phyloP scores from a whole-genome alignment of 2,888 invertebrate species.

The Xestia xanthographa region DNA sequence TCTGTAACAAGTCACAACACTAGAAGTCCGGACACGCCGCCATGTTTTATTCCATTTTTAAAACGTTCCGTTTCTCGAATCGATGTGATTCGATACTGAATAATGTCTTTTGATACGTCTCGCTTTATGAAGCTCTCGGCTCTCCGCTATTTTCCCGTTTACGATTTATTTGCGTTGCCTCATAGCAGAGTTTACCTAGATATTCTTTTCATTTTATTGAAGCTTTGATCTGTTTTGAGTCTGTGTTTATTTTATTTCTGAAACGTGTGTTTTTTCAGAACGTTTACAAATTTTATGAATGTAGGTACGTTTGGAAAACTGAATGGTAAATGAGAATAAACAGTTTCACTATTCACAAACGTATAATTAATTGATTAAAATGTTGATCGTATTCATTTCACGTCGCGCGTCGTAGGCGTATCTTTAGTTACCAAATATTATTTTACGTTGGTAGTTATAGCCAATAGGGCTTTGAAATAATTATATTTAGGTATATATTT shows the following conservation, averaged over 20 bases:
- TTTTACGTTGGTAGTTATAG: background rate
- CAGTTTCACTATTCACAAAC: slow-evolving; percentile 3
- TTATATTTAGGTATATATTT: background rate
- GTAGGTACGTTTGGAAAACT: slow-evolving; percentile 3
- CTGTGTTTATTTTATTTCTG: slow-evolving; percentile 51
- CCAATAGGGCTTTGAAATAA: background rate
- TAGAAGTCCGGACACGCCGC: slow-evolving; percentile 45
- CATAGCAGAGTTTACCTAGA: slow-evolving; percentile 66
- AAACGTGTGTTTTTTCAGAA: slow-evolving; percentile 13
- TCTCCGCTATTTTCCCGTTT: slow-evolving; percentile 73
- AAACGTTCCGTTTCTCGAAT: slow-evolving; percentile 66
- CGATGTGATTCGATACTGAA: slow-evolving; percentile 75
- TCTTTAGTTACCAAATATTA: slow-evolving; percentile 10
- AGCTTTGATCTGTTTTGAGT: slow-evolving; percentile 58
- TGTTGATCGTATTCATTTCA: slow-evolving; percentile 21
- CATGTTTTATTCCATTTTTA: slow-evolving; percentile 73
- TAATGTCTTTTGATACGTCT: slow-evolving; percentile 79
- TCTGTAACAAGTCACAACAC: slow-evolving; percentile 60
- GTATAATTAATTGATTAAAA: slow-evolving; percentile 29
- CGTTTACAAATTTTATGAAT: slow-evolving; percentile 17
- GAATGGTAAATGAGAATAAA: slow-evolving; percentile 20
- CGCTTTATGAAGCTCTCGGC: slow-evolving; percentile 75
- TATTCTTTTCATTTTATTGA: slow-evolving; percentile 64
- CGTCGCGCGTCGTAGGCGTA: slow-evolving; percentile 8
- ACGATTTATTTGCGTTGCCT: slow-evolving; percentile 76